A percentile compares a stretch with the other conserved stretches of the same genome.
Evolutionary conservation across 2,888 invertebrate species (phyloP).

Genomic region (Chrysodeixis includens): DNA sequence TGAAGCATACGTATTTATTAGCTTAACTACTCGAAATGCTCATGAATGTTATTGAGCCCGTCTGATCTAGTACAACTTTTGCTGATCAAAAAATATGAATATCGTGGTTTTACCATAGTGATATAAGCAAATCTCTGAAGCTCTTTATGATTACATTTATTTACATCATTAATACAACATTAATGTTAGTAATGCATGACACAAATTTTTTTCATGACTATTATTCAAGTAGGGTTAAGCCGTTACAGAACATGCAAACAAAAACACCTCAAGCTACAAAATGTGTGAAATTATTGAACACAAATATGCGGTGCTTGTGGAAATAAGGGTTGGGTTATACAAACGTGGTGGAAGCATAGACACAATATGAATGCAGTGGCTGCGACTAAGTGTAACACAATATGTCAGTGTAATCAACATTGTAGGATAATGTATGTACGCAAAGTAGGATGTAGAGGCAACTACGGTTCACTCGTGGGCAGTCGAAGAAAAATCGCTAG

Average conservation of each 20-base stretch:
- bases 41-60: constrained; percentile 57
- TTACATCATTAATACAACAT: constrained; percentile 17
- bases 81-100: constrained; percentile 86
- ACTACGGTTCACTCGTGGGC: constrained; percentile 47
- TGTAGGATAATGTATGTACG: constrained; percentile 52
- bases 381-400: constrained; percentile 43
- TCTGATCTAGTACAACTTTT: constrained; percentile 39
- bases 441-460: constrained; percentile 45
- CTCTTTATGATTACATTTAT: constrained; percentile 30
- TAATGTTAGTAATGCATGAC: constrained; percentile 21
- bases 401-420: constrained; percentile 49
- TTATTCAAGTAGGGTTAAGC: constrained; percentile 8
- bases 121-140: constrained; percentile 53
- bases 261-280: constrained; percentile 12
- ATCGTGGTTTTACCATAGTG: constrained; percentile 69
- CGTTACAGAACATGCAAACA: neutral
- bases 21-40: constrained; percentile 67
- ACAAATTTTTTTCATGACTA: constrained; percentile 22
- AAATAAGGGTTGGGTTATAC: constrained; percentile 21
- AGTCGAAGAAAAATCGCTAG: constrained; percentile 54
- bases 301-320: constrained; percentile 26
- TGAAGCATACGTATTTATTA: constrained; percentile 55
- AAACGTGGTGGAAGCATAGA: constrained; percentile 16
- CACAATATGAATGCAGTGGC: constrained; percentile 19
- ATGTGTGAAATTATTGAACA: constrained; percentile 12